These are phyloP conservation scores for Brachyistius frenatus DNA, from an alignment of 2,113 vertebrate genomes.

Conservation along the genomic window DNA sequence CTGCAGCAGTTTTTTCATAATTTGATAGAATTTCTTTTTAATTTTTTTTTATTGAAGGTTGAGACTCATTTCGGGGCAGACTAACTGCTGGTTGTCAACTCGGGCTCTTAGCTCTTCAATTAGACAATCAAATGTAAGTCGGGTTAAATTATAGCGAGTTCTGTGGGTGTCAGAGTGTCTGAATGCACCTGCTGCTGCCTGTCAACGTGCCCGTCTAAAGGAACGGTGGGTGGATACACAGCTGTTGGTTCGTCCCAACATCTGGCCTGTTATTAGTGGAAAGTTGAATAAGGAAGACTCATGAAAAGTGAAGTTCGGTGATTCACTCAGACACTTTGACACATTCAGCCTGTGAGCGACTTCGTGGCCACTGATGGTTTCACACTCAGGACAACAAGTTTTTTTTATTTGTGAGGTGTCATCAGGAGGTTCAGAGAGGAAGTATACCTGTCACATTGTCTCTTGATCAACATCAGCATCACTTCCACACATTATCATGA, in stretches of 20 bases:
- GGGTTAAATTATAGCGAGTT: conserved; percentile 16
- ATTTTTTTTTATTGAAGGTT: neutral
- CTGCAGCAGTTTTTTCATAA: neutral
- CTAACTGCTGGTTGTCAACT: conserved; percentile 30
- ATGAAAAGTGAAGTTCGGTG: neutral
- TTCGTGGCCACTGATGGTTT: neutral
- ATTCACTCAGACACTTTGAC: neutral
- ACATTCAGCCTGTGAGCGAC: neutral
- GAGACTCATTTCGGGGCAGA: neutral
- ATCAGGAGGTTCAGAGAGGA: too few relatives aligned
- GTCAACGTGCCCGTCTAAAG: neutral
- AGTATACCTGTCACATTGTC: too few relatives aligned
- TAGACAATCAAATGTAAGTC: conserved; percentile 18
- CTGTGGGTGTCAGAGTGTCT: neutral
- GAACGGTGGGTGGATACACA: neutral
- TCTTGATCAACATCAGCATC: too few relatives aligned
- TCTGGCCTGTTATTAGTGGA: neutral
- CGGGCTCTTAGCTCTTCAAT: neutral
- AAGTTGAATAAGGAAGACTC: neutral
- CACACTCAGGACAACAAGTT: too few relatives aligned
- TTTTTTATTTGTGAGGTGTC: too few relatives aligned
- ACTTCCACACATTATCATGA: too few relatives aligned
- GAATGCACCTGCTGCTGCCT: neutral
- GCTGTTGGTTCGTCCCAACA: neutral
- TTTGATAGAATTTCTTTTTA: neutral